These are phyloP conservation scores for Elaphurus davidianus DNA, from an alignment of 2,113 vertebrate species.

Conservation along the genomic window DNA sequence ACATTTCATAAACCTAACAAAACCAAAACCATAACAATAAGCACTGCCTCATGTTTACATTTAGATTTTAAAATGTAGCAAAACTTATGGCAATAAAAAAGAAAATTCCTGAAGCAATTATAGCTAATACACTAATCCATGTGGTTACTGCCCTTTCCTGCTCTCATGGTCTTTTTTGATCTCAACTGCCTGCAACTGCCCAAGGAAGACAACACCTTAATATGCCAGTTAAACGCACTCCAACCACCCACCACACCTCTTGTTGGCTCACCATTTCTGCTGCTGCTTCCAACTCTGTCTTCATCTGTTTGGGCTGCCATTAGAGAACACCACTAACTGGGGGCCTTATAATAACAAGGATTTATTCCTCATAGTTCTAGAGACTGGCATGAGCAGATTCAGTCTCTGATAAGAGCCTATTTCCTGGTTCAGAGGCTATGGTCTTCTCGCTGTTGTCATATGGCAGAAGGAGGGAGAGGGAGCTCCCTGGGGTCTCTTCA, in stretches of 20 bases:
- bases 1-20: slow-evolving; percentile 25
- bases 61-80: slow-evolving; percentile 16
- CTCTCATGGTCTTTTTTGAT: neutral
- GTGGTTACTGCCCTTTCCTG: neutral
- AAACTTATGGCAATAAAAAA: neutral
- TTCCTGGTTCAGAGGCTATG: neutral
- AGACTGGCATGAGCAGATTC: neutral
- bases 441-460: neutral
- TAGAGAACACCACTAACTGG: neutral
- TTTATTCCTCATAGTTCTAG: neutral
- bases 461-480: neutral
- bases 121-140: slow-evolving; percentile 1
- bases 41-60: neutral
- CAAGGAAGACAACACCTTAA: neutral
- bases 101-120: neutral
- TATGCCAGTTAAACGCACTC: neutral
- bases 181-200: neutral
- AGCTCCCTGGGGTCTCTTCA: neutral
- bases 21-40: slow-evolving; percentile 20
- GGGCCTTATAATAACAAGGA: neutral
- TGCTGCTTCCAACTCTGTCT: neutral
- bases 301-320: neutral
- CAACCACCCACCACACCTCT: neutral
- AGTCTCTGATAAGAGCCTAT: neutral
- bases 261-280: neutral